A percentile compares a stretch with the other conserved stretches of the same genome.
These are phyloP conservation scores for Lampris incognitus DNA, from an alignment of 2,113 vertebrate species.

Conservation along the genomic window DNA sequence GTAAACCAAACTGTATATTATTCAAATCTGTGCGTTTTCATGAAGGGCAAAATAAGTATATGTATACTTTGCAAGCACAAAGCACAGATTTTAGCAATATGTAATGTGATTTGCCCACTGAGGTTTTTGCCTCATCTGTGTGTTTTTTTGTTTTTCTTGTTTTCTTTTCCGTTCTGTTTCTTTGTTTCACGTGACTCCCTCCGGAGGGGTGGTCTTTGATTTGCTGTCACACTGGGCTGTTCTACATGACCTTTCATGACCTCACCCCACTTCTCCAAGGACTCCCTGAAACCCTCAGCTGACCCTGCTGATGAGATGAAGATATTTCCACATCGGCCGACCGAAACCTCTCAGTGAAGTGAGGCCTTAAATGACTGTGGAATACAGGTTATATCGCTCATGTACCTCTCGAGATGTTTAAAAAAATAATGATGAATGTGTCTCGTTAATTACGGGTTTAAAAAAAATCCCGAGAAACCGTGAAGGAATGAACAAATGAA, in stretches of 20 bases:
- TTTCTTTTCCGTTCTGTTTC: constrained; percentile 63
- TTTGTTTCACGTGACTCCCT: constrained; percentile 81
- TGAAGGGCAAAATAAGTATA: background rate
- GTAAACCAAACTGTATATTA: too few species aligned
- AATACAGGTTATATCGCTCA: background rate
- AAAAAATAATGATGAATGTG: background rate
- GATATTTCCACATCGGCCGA: constrained; percentile 69
- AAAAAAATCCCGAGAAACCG: constrained; percentile 1
- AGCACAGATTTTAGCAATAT: too few species aligned
- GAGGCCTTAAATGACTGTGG: background rate
- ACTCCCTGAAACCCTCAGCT: constrained; percentile 60
- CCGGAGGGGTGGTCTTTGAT: constrained; percentile 82
- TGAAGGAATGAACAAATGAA: background rate
- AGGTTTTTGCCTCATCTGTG: constrained; percentile 59
- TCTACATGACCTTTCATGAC: constrained; percentile 81
- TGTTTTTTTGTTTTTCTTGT: constrained; percentile 86
- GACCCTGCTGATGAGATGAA: constrained; percentile 75
- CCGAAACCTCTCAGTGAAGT: constrained; percentile 43
- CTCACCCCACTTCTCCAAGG: constrained; percentile 68
- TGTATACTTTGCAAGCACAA: background rate
- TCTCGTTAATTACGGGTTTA: constrained; percentile 21
- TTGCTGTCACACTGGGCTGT: constrained; percentile 73
- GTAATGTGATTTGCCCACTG: constrained; percentile 32
- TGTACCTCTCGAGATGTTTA: too few species aligned
- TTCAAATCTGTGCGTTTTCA: too few species aligned